Percentiles rank a stretch among this genome's conserved stretches.
Conservation (phyloP, 37 sponge, comb jelly and placozoan genomes). For the Axinella damicornis region DNA sequence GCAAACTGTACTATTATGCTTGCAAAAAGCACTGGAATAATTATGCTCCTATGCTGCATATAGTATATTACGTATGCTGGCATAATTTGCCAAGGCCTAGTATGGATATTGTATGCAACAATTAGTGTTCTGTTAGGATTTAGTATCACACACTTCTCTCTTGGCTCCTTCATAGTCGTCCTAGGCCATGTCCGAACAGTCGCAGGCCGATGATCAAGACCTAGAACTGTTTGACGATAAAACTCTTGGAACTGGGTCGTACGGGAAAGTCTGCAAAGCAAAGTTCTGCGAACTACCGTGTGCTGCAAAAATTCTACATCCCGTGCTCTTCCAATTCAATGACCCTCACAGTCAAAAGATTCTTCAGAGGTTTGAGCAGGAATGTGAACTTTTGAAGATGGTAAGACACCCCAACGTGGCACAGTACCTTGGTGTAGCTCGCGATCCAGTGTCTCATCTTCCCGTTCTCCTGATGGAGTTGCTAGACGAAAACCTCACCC, state of each 20-base stretch:
- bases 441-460: neutral
- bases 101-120: too few relatives aligned
- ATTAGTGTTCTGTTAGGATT: too few relatives aligned
- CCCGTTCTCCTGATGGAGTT: slow-evolving; percentile 48
- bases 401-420: slow-evolving; percentile 27
- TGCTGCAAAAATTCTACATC: neutral
- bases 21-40: too few relatives aligned
- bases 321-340: neutral
- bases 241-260: neutral
- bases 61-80: too few relatives aligned
- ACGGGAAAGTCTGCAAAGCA: neutral
- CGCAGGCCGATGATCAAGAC: too few relatives aligned
- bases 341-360: neutral
- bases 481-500: slow-evolving; percentile 5
- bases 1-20: too few relatives aligned
- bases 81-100: too few relatives aligned
- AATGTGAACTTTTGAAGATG: slow-evolving; percentile 17
- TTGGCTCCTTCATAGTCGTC: too few relatives aligned
- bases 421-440: slow-evolving; percentile 28
- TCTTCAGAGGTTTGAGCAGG: slow-evolving; percentile 1
- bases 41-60: too few relatives aligned
- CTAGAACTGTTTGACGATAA: neutral
- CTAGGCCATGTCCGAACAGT: too few relatives aligned
- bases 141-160: too few relatives aligned
- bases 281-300: neutral